Conservation (phyloP, 2,888 invertebrate species). For the Drosophila borborema region DNA sequence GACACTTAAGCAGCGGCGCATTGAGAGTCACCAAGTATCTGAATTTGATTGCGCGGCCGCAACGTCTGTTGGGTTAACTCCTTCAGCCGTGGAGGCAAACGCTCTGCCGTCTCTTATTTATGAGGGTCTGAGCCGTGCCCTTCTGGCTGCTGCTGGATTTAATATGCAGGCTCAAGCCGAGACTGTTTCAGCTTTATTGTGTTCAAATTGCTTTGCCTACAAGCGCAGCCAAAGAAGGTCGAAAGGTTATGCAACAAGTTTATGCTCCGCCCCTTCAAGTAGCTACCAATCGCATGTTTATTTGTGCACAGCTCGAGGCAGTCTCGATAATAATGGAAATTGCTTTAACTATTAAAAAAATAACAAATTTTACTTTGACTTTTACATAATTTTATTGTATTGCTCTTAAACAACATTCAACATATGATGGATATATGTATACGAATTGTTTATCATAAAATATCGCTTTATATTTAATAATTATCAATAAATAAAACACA, state of each 20-base stretch:
- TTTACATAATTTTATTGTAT: not conserved
- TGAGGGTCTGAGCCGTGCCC: constrained; percentile 55
- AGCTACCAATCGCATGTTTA: not conserved
- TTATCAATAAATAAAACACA: no score
- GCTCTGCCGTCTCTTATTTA: constrained; percentile 56
- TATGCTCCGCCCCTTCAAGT: not conserved
- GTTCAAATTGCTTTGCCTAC: constrained; percentile 54
- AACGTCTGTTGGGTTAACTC: constrained; percentile 47
- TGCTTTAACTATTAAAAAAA: not conserved
- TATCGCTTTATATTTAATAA: no score
- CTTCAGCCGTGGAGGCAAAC: constrained; percentile 20
- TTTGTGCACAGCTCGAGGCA: not conserved
- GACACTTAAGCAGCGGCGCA: constrained; percentile 74
- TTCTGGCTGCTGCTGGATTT: constrained; percentile 37
- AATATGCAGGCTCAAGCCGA: constrained; percentile 52
- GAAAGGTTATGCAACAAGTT: constrained; percentile 7
- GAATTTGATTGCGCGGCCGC: constrained; percentile 81
- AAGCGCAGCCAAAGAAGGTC: not conserved
- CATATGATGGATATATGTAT: no score
- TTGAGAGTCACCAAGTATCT: constrained; percentile 67
- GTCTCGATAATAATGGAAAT: not conserved
- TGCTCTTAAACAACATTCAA: no score
- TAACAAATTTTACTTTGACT: not conserved
- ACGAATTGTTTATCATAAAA: no score
- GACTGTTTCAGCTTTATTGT: constrained; percentile 49